Conservation (phyloP, 2,113 vertebrate species). For the Kryptolebias marmoratus region DNA sequence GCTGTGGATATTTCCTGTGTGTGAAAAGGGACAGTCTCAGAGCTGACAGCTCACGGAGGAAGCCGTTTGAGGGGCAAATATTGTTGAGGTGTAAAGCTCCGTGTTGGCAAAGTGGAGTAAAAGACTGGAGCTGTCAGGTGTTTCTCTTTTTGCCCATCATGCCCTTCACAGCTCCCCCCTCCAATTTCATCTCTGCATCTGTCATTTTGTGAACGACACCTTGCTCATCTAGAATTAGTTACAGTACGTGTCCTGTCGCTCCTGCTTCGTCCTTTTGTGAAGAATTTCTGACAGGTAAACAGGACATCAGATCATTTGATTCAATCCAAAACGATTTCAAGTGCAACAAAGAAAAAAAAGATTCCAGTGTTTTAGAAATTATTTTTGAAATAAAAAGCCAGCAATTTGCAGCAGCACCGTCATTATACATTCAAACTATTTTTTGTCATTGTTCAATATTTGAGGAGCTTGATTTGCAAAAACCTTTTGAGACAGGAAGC, state of each 20-base stretch:
- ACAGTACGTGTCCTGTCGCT: conserved; percentile 5
- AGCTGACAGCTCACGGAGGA: conserved; percentile 52
- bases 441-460: conserved; percentile 49
- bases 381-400: neutral
- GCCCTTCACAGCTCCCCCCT: conserved; percentile 29
- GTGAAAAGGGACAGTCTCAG: conserved; percentile 59
- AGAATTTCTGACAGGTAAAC: conserved; percentile 26
- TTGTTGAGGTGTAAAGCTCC: conserved; percentile 49
- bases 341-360: neutral
- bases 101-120: conserved; percentile 42
- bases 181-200: conserved; percentile 32
- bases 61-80: conserved; percentile 47
- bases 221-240: conserved; percentile 28
- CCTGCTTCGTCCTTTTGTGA: conserved; percentile 23
- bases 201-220: conserved; percentile 28
- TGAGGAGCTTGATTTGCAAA: conserved; percentile 38
- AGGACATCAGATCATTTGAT: conserved; percentile 4
- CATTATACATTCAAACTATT: conserved; percentile 55
- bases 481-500: conserved; percentile 23
- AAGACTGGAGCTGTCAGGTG: conserved; percentile 51
- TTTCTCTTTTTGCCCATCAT: conserved; percentile 35
- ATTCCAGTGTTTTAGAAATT: neutral
- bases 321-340: conserved; percentile 24
- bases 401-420: neutral
- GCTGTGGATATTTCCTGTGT: conserved; percentile 23